Evolutionary conservation across 2,113 vertebrate species (phyloP).

Genomic region (Pygoscelis adeliae): DNA sequence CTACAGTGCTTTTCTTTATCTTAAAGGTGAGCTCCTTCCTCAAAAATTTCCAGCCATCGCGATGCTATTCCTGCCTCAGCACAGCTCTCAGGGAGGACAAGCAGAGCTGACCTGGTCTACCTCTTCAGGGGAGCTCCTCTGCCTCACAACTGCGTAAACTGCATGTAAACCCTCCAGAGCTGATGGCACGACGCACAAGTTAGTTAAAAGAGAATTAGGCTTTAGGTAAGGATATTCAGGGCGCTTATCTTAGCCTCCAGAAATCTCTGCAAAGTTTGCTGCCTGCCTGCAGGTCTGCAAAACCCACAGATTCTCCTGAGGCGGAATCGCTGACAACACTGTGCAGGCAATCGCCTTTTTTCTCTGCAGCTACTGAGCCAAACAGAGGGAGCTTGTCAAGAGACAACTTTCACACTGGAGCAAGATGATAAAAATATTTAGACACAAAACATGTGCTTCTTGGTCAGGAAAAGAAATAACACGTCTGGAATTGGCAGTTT

Average conservation of each 20-base stretch:
- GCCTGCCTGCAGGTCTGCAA: not conserved
- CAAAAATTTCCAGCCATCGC: accelerated
- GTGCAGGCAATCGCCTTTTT: not conserved
- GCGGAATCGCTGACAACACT: not conserved
- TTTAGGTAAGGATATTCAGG: accelerated
- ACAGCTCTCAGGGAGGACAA: not conserved
- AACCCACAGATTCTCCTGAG: not conserved
- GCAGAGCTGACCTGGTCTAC: not conserved
- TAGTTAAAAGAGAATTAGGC: not conserved
- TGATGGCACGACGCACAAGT: accelerated
- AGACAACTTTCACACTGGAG: not conserved
- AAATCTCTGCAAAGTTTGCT: not conserved
- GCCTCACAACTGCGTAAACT: not conserved
- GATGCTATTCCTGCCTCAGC: not conserved
- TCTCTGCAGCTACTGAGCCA: not conserved
- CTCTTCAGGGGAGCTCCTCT: accelerated
- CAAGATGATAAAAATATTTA: not conserved
- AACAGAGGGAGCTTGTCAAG: not conserved
- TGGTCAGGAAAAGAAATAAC: not conserved
- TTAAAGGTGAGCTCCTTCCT: not conserved
- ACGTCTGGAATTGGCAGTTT: not conserved
- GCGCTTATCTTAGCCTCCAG: not conserved
- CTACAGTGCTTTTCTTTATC: accelerated
- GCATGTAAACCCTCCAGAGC: not conserved
- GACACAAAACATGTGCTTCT: constrained; percentile 27